Conservation (phyloP, 2,888 invertebrate genomes). For the Sthenelais limicola region DNA sequence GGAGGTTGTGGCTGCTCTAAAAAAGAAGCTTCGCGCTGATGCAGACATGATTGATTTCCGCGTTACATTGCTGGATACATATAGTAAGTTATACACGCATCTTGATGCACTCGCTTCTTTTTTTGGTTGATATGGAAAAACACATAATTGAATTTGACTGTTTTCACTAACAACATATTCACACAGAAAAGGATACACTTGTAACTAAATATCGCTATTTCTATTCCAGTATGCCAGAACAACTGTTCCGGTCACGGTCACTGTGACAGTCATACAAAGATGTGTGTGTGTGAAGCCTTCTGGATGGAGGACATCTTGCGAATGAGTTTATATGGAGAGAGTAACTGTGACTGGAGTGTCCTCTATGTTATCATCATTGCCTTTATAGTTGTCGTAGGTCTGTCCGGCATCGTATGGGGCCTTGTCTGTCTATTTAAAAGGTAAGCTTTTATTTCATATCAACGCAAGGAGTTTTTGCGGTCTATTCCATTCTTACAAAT, state of each 20-base stretch:
- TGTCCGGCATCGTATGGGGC: constrained; percentile 57
- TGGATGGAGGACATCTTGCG: constrained; percentile 93
- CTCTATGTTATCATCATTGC: constrained; percentile 85
- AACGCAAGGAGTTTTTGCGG: too few relatives aligned
- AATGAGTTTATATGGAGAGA: constrained; percentile 80
- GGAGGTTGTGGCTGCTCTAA: constrained; percentile 79
- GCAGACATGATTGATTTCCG: constrained; percentile 81
- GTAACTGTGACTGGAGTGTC: constrained; percentile 94
- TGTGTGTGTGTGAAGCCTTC: constrained; percentile 93
- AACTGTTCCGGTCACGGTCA: constrained; percentile 91
- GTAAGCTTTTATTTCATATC: too few relatives aligned
- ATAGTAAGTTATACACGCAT: constrained; percentile 67
- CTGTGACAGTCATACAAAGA: constrained; percentile 87
- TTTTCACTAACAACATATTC: too few relatives aligned
- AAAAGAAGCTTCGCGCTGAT: constrained; percentile 81
- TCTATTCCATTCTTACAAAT: too few relatives aligned
- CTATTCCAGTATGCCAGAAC: constrained; percentile 84
- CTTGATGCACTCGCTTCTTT: neutral
- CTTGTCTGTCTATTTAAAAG: constrained; percentile 46
- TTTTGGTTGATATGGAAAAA: too few relatives aligned
- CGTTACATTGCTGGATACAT: constrained; percentile 85
- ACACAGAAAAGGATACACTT: too few relatives aligned
- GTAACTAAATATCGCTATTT: too few relatives aligned
- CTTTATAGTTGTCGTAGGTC: constrained; percentile 65
- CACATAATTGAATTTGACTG: too few relatives aligned